Evolutionary conservation across 2,797 vertebrate species (phyloP).

Genomic region (Manis crassicaudata): DNA sequence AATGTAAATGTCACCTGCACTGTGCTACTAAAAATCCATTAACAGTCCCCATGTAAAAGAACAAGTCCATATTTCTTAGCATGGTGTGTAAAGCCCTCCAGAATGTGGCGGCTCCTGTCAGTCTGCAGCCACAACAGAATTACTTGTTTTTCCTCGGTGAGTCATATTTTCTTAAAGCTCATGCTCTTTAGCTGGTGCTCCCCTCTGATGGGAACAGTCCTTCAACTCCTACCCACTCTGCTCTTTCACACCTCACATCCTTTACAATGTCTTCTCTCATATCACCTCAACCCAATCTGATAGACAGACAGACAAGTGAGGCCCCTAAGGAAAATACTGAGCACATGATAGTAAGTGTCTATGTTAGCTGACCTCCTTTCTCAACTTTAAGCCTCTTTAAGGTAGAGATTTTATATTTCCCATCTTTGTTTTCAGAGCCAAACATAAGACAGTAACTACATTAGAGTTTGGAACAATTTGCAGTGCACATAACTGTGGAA

Average conservation of each 20-base stretch:
- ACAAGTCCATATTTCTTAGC: background rate
- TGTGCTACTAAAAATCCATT: background rate
- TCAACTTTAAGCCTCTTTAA: background rate
- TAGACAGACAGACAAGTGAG: background rate
- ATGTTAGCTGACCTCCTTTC: background rate
- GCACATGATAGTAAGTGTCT: background rate
- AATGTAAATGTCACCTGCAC: background rate
- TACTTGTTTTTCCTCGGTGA: background rate
- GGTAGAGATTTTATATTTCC: background rate
- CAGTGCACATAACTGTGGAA: too few relatives aligned
- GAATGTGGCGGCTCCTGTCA: background rate
- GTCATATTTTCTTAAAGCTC: background rate
- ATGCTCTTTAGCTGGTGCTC: background rate
- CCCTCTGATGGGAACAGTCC: background rate
- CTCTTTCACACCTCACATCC: background rate
- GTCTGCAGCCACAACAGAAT: background rate
- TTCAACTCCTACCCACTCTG: background rate
- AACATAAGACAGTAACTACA: background rate
- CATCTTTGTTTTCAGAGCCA: conserved; percentile 34
- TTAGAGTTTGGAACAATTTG: too few relatives aligned
- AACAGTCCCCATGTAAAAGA: background rate
- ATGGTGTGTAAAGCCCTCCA: background rate
- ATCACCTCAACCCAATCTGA: background rate
- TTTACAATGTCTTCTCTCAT: background rate
- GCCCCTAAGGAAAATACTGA: background rate